Evolutionary conservation across 2,797 vertebrate genomes (phyloP), one percentile per base, ranked within the genome.

Genomic region (Peromyscus aztecus): DNA sequence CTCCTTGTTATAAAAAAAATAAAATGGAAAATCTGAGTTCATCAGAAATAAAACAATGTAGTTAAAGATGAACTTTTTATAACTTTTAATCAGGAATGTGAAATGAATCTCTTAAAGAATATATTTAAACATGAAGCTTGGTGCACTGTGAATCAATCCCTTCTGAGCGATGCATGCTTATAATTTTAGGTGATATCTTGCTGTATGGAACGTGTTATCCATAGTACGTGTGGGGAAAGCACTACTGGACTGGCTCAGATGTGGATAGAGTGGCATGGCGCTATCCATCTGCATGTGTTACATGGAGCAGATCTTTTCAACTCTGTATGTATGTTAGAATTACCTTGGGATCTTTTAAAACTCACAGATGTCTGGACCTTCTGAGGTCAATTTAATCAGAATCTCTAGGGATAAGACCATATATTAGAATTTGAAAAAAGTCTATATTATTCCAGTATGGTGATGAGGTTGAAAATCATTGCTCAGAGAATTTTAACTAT

Each of bases 401-500:
- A 92, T 91, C 12, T 94, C 81, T 92, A 80, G 27, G 34, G 13
- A 27, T 95, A 95, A 97, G 23, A 17, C 31, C 37, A 67, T 31
- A 19, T 96, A 90, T 81, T 89, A 78, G 34, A 89, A 81, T 77
- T 81, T 77, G 57, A 76, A 14, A 65, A 77, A 88, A 69, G n/a
- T 59, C 40, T 59, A 27, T 16, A 82, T 76, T 31, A 84, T 77
- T 94, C 12, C 40, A 77, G 40, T 81, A n/a, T 94, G 69, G 34
- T 88, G 71, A 81, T 95, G 67, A 95, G 24, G 23, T 91, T 81
- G 59, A 94, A 83, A 96, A 92, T 34, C 17, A 86, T 59, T 82
- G 31, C 84, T 97, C 97, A 96, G 96, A 97, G 80, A 98, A 11
- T 81, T n/a, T 97, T 97, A 98, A 98, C 96, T 93, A 87, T 0